Evolutionary conservation across 2,113 vertebrate genomes (phyloP), one percentile per base, ranked within the genome.

Genomic region (Barbus barbus): DNA sequence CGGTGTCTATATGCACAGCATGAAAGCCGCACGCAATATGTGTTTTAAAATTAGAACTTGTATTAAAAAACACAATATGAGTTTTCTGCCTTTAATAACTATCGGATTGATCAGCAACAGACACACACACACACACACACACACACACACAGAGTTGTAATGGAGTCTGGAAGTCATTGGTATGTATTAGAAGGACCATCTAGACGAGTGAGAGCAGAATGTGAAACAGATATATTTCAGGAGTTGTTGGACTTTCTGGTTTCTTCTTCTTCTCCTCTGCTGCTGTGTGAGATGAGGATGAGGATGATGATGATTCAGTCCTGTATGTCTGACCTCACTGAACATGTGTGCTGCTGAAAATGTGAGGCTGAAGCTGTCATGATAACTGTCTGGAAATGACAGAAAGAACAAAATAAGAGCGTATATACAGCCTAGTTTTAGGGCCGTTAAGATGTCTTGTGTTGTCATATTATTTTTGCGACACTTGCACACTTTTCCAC

Each of bases 81-180:
- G 48, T 33, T 76, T 76, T 76, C 46, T 53, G 11, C 16, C 26
- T 75, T 51, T 18, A 33, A 36, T 33, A 38, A 60, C 51, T 16
- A 53, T 78, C 53, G 7, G 51, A 76, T 28, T 56, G 53, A 78
- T 78, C 41, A 28, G 61, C 44, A 2, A 33, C n/a, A 67, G 24
- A 9, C 41, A 44, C 9, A 44, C 78, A 38, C 16, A 36, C 5
- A 36, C 63, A 67, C 12, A 6, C 24, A 63, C 16, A 18, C 63
- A 41, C 48, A 51, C n/a, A 61, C 48, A 13, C 2, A 61, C 22
- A 61, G 7, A 20, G 28, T 22, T 51, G 31, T 81, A 31, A 31
- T 53, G 26, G 12, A 73, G 71, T 5, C 71, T 74, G 56, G 18
- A 82, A 48, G 28, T 71, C 67, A 86, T 83, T 74, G 13, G 73